Conservation (phyloP, 2,888 invertebrate genomes). For the Melanostoma scalare region DNA sequence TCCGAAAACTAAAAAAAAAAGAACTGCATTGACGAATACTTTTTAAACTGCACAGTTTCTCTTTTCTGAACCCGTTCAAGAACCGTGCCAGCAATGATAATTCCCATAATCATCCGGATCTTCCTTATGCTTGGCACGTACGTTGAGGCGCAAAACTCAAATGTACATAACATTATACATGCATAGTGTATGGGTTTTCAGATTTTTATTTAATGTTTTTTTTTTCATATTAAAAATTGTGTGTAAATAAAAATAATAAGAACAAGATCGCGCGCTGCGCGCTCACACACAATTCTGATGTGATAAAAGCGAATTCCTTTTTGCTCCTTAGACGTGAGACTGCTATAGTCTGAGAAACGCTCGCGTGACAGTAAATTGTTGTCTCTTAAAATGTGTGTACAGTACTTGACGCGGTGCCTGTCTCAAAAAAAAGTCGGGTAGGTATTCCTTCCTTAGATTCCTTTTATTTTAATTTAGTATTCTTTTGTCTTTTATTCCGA, state of each 20-base stretch:
- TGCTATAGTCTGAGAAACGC: constrained; percentile 46
- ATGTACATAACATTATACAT: constrained; percentile 20
- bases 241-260: constrained; percentile 61
- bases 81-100: constrained; percentile 20
- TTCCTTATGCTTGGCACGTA: constrained; percentile 51
- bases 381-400: constrained; percentile 33
- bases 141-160: constrained; percentile 70
- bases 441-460: constrained; percentile 39
- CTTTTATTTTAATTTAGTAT: constrained; percentile 32
- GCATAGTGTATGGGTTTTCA: not conserved
- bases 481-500: constrained; percentile 22
- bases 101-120: constrained; percentile 61
- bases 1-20: not conserved
- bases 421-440: constrained; percentile 34
- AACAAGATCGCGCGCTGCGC: constrained; percentile 62
- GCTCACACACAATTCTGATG: constrained; percentile 67
- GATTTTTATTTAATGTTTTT: constrained; percentile 13
- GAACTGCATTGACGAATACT: constrained; percentile 21
- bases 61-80: constrained; percentile 9
- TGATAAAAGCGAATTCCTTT: constrained; percentile 71
- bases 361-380: constrained; percentile 63
- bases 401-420: constrained; percentile 10
- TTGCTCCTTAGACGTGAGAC: constrained; percentile 34
- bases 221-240: constrained; percentile 47
- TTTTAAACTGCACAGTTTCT: constrained; percentile 44